Conservation (phyloP, 2,888 invertebrate genomes). For the Epistrophe eligans region DNA sequence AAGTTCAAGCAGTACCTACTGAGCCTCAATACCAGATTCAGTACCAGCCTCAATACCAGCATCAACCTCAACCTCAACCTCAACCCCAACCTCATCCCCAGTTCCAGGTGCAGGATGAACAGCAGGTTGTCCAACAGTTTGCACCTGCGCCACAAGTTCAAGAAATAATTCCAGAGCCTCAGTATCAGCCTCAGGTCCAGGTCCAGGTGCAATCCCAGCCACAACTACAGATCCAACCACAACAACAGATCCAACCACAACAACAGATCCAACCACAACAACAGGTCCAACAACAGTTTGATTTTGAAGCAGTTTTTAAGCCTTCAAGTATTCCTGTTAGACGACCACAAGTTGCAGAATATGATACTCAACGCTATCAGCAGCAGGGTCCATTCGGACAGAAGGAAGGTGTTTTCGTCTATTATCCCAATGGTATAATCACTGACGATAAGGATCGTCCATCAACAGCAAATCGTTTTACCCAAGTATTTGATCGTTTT, state of each 20-base stretch:
- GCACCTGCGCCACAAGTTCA: background rate
- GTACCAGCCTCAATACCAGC: background rate
- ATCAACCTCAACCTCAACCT: no score
- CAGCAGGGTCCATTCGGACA: slow-evolving; percentile 17
- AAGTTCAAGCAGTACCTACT: background rate
- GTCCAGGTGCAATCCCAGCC: background rate
- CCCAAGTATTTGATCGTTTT: slow-evolving; percentile 58
- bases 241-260: background rate
- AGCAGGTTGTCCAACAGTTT: background rate
- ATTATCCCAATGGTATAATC: slow-evolving; percentile 50
- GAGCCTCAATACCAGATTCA: background rate
- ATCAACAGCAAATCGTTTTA: slow-evolving; percentile 50
- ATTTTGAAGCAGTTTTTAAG: slow-evolving; percentile 6
- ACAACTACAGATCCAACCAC: background rate
- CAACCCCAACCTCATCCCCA: background rate
- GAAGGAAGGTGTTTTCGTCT: slow-evolving; percentile 45
- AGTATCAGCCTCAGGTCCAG: background rate
- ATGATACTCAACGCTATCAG: slow-evolving; percentile 13
- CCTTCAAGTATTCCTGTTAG: slow-evolving; percentile 28
- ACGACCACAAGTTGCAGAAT: slow-evolving; percentile 1
- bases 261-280: background rate
- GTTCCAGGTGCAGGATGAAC: background rate
- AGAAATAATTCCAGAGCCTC: background rate
- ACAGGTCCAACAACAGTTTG: background rate
- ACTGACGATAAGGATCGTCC: slow-evolving; percentile 30